Conservation (phyloP, 2,888 invertebrate genomes). For the Brachypterus glaber region DNA sequence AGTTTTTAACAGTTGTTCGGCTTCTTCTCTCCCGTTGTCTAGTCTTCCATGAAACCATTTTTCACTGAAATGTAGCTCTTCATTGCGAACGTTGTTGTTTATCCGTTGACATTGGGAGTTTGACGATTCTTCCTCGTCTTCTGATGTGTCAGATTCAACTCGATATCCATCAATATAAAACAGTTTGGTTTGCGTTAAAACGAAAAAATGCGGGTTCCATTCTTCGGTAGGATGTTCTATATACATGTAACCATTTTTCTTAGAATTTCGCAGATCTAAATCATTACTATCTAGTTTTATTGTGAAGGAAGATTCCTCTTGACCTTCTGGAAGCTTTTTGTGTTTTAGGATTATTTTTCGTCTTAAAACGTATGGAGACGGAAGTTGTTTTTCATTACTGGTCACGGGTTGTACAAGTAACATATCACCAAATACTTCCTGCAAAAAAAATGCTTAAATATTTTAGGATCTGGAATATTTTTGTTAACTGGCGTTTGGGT, state of each 20-base stretch:
- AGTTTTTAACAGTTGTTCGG: constrained; percentile 63
- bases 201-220: constrained; percentile 92
- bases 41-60: constrained; percentile 91
- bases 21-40: constrained; percentile 68
- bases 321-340: constrained; percentile 86
- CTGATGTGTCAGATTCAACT: constrained; percentile 32
- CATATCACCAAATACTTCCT: constrained; percentile 79
- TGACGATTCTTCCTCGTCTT: constrained; percentile 35
- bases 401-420: constrained; percentile 68
- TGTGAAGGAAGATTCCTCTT: constrained; percentile 59
- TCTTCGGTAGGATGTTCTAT: constrained; percentile 83
- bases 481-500: too few species aligned
- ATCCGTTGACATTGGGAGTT: constrained; percentile 41
- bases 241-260: constrained; percentile 83
- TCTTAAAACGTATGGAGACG: constrained; percentile 73
- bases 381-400: constrained; percentile 66
- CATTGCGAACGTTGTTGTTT: constrained; percentile 61
- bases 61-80: constrained; percentile 84
- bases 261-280: constrained; percentile 68
- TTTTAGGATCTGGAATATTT: too few species aligned
- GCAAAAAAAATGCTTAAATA: constrained; percentile 10
- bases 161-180: constrained; percentile 72
- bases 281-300: constrained; percentile 54
- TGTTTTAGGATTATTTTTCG: constrained; percentile 78
- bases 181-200: constrained; percentile 77